These are phyloP conservation scores for Macrobrachium nipponense DNA, from an alignment of 1,140 invertebrate species.

Conservation along the genomic window DNA sequence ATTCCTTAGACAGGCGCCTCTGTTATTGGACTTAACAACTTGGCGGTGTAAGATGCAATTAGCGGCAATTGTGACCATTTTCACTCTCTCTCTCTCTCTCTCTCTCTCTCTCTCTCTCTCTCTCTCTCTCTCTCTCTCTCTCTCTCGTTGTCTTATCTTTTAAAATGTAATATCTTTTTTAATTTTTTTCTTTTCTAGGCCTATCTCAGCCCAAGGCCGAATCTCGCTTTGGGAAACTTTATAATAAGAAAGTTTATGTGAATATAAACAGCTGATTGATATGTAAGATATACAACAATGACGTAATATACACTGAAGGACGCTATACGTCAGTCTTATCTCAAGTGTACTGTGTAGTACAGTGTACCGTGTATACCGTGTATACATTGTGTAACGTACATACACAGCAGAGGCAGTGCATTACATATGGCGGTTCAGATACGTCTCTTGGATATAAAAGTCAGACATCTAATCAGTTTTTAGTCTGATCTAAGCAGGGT, in stretches of 20 bases:
- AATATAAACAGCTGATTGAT: too few relatives aligned
- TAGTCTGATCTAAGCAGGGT: too few relatives aligned
- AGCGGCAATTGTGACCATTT: too few relatives aligned
- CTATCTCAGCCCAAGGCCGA: neutral
- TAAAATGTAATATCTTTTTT: neutral
- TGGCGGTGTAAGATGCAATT: too few relatives aligned
- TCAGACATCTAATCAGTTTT: neutral
- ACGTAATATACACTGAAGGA: too few relatives aligned
- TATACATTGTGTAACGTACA: neutral
- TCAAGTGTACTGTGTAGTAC: too few relatives aligned
- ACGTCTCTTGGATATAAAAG: constrained; percentile 11
- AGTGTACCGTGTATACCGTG: neutral
- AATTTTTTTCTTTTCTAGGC: neutral
- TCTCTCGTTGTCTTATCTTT: neutral
- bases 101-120: constrained; percentile 19
- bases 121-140: constrained; percentile 8
- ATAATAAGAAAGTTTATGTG: too few relatives aligned
- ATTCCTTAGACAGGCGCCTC: too few relatives aligned
- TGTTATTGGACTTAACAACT: too few relatives aligned
- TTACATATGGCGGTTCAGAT: neutral
- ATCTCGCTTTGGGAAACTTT: too few relatives aligned
- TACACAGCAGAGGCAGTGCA: neutral
- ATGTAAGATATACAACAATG: too few relatives aligned
- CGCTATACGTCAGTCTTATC: too few relatives aligned
- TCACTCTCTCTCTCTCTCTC: neutral